Evolutionary conservation across 2,888 invertebrate species (phyloP), one percentile per base, ranked within the genome.

Genomic region (Cantharis flavilabris): DNA sequence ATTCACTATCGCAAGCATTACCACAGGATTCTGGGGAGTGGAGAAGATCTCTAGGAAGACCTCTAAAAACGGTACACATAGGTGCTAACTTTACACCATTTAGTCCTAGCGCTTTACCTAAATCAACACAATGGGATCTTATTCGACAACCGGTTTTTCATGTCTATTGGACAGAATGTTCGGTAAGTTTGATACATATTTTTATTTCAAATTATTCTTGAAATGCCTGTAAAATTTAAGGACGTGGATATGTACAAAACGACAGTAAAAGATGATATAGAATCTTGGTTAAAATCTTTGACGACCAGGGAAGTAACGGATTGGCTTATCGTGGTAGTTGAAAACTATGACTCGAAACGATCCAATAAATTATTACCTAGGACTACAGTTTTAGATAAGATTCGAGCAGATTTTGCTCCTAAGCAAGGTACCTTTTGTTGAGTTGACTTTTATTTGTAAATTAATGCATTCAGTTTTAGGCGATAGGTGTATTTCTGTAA

Each of bases 141-240:
- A 90, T 97, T 78, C 94, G 96, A 82, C 94, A 96, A 84, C 97
- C 98, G 11, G 94, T 98, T 87, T 93, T 98, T 86, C 97, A 98
- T 88, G 95, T 97, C 77, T 98, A 95, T 88, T 97, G 98, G 94
- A 97, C 96, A 20, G 98, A 98, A 87, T 98, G 98, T 91, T 92
- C 93, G 87, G 98, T 98, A 90, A 90, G 92, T 90, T 81, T 10
- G 63, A 72, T 23, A 69, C 7, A 26, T 26, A 11, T 30, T 10
- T 3, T 11, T 71, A 23, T 11, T 65, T 9, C 30, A 62, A 49
- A 74, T 28, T 18, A 13, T 72, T 20, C 71, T 71, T 76, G 71
- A 69, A 63, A 65, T 2, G n/a, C 18, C 9, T 74, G 1, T 26
- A 62, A 62, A 69, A 87, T 88, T 69, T 49, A 86, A 98, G 98